Conservation (phyloP, 2,888 invertebrate genomes). For the Tipula vernalis region DNA sequence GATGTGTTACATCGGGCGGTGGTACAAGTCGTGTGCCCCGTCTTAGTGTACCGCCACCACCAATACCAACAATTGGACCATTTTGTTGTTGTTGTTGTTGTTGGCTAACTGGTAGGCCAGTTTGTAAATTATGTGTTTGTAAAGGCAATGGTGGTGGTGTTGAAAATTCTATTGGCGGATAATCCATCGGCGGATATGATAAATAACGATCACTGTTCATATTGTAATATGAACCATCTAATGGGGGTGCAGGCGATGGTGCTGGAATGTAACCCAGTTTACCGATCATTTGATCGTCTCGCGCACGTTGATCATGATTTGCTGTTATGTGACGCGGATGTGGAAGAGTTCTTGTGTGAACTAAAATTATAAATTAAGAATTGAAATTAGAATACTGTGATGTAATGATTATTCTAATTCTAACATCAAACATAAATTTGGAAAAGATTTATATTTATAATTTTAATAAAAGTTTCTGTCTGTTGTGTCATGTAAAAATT, state of each 20-base stretch:
- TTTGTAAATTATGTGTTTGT: slow-evolving; percentile 8
- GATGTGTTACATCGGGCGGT: slow-evolving; percentile 35
- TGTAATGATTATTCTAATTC: not conserved
- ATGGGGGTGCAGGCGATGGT: slow-evolving; percentile 60
- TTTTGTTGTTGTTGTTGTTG: slow-evolving; percentile 26
- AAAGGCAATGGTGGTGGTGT: slow-evolving; percentile 8
- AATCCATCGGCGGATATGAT: slow-evolving; percentile 58
- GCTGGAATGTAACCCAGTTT: slow-evolving; percentile 36
- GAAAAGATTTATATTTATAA: not conserved
- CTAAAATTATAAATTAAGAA: slow-evolving; percentile 21
- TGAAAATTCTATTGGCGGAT: slow-evolving; percentile 17
- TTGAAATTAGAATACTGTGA: not conserved
- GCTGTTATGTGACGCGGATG: slow-evolving; percentile 34
- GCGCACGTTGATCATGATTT: slow-evolving; percentile 28
- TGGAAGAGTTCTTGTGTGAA: slow-evolving; percentile 34
- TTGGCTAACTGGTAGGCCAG: slow-evolving; percentile 26
- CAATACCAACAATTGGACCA: slow-evolving; percentile 17
- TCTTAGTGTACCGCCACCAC: slow-evolving; percentile 25
- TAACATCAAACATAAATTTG: not conserved
- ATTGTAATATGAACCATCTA: slow-evolving; percentile 69
- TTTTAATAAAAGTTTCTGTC: not conserved
- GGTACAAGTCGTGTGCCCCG: slow-evolving; percentile 29
- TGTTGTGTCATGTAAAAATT: not conserved
- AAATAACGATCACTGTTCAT: slow-evolving; percentile 67
- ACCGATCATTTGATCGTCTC: slow-evolving; percentile 36